Conservation (phyloP, 2,888 invertebrate genomes). For the Lampropteryx suffumata region DNA sequence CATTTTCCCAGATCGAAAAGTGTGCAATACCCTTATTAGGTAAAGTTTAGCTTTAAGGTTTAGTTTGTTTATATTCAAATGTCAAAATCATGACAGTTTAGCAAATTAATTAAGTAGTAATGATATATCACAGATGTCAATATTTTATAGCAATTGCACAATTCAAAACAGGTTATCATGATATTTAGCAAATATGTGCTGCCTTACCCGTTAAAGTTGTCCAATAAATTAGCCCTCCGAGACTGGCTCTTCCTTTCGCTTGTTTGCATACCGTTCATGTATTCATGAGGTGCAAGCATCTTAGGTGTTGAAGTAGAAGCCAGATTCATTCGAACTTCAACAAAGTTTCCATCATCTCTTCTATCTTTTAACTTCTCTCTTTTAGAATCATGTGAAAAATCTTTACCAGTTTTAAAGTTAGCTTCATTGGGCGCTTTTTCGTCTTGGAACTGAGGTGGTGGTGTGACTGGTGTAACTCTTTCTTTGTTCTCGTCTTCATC, state of each 20-base stretch:
- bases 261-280: constrained; percentile 51
- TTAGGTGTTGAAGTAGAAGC: constrained; percentile 79
- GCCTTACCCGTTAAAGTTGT: constrained; percentile 75
- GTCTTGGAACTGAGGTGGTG: constrained; percentile 77
- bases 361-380: constrained; percentile 72
- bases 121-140: constrained; percentile 7
- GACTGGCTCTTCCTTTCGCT: constrained; percentile 54
- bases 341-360: constrained; percentile 57
- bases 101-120: neutral
- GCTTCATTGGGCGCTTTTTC: constrained; percentile 62
- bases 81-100: neutral
- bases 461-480: constrained; percentile 66
- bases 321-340: constrained; percentile 69
- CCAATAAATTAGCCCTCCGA: constrained; percentile 63
- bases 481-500: constrained; percentile 52
- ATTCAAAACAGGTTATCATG: constrained; percentile 5
- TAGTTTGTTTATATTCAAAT: too few relatives aligned
- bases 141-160: constrained; percentile 10
- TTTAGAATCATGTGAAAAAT: constrained; percentile 71
- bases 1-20: too few relatives aligned
- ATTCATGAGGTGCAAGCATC: constrained; percentile 73
- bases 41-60: too few relatives aligned
- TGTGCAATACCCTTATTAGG: too few relatives aligned
- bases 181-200: constrained; percentile 11
- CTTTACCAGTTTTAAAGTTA: constrained; percentile 59